A percentile compares a stretch with the other conserved stretches of the same genome.
Evolutionary conservation across 2,113 vertebrate genomes (phyloP).

Genomic region (Eptesicus fuscus): DNA sequence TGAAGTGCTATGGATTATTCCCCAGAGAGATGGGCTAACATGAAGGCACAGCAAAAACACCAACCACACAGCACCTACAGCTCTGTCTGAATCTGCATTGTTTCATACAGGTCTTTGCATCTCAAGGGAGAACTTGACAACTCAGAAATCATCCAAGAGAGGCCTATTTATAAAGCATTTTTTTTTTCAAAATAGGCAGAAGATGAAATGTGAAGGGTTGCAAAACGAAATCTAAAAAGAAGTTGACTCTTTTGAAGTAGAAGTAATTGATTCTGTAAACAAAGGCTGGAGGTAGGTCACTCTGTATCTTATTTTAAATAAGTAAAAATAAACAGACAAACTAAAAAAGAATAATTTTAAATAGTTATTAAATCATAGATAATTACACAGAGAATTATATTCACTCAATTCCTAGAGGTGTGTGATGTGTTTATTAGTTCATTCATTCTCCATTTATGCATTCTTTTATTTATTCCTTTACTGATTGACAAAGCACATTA

Average conservation of each 20-base stretch:
- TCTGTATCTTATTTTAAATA: background rate
- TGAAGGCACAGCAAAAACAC: background rate
- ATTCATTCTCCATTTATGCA: background rate
- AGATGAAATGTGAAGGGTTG: background rate
- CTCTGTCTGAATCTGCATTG: background rate
- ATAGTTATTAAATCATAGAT: background rate
- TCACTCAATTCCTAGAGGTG: background rate
- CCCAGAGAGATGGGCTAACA: background rate
- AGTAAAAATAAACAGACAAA: background rate
- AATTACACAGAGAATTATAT: background rate
- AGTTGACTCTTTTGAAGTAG: background rate
- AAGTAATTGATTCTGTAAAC: background rate
- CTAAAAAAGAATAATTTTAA: slow-evolving; percentile 10
- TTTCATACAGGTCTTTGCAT: background rate
- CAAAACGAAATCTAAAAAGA: background rate
- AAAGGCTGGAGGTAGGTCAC: background rate
- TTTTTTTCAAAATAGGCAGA: background rate
- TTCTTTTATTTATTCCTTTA: background rate
- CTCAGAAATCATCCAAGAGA: background rate
- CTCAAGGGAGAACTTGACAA: background rate
- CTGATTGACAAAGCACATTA: background rate
- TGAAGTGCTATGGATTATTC: background rate
- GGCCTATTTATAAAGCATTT: background rate
- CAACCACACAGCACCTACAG: background rate
- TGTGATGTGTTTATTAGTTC: background rate